Conservation (phyloP, 2,888 invertebrate species). For the Folsomia manolachei region DNA sequence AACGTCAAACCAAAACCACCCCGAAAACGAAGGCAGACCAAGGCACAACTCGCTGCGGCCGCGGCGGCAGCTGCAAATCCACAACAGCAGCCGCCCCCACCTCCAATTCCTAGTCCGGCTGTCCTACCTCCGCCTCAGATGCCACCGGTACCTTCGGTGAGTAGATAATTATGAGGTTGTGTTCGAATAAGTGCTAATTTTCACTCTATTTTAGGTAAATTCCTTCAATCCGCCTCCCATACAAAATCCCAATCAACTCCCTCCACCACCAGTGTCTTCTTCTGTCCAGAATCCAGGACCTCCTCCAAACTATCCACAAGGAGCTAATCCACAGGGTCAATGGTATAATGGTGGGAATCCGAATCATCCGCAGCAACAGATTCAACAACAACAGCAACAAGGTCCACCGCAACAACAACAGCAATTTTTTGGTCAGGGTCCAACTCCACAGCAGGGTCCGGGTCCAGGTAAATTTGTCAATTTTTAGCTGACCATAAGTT, state of each 20-base stretch:
- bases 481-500: not conserved
- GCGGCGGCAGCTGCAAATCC: conserved; percentile 54
- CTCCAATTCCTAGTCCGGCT: conserved; percentile 24
- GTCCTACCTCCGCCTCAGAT: conserved; percentile 26
- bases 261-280: conserved; percentile 13
- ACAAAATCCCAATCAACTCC: conserved; percentile 12
- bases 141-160: conserved; percentile 51
- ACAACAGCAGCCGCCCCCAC: conserved; percentile 45
- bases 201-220: conserved; percentile 34
- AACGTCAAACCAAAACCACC: conserved; percentile 45
- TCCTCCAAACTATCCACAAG: conserved; percentile 47
- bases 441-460: conserved; percentile 10
- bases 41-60: conserved; percentile 50
- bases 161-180: conserved; percentile 49
- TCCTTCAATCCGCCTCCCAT: conserved; percentile 40
- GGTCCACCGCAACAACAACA: conserved; percentile 56
- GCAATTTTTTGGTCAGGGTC: conserved; percentile 54
- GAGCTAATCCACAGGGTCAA: conserved; percentile 38
- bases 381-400: conserved; percentile 30
- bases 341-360: conserved; percentile 40
- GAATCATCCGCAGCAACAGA: conserved; percentile 34
- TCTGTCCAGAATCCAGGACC: conserved; percentile 36
- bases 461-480: conserved; percentile 26
- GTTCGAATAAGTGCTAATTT: not conserved
- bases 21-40: conserved; percentile 47